Percentiles rank a stretch among this genome's conserved stretches.
Conservation (phyloP, 2,797 vertebrate species). For the Acropternis orthonyx region DNA sequence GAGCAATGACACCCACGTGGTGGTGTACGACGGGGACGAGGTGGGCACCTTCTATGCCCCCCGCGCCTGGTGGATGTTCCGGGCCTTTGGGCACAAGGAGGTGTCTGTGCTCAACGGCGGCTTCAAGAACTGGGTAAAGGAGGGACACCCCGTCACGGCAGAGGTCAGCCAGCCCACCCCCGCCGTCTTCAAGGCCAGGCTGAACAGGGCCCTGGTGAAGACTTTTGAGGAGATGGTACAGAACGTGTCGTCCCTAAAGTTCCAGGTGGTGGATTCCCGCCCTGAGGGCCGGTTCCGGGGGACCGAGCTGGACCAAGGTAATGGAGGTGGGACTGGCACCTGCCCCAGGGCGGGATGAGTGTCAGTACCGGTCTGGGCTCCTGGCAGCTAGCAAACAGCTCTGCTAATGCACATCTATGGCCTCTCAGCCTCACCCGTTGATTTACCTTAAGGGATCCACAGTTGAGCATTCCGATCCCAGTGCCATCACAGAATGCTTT, state of each 20-base stretch:
- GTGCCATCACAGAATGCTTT: neutral
- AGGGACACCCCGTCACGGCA: conserved; percentile 79
- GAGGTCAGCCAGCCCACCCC: conserved; percentile 72
- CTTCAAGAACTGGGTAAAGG: conserved; percentile 86
- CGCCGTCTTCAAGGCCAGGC: conserved; percentile 73
- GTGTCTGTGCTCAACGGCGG: conserved; percentile 93
- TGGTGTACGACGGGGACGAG: conserved; percentile 90
- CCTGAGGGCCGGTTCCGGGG: conserved; percentile 85
- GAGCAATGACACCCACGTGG: conserved; percentile 86
- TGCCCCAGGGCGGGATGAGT: neutral
- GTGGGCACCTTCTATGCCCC: conserved; percentile 88
- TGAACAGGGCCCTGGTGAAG: conserved; percentile 82
- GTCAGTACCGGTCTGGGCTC: neutral
- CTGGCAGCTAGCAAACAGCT: neutral
- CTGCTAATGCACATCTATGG: neutral
- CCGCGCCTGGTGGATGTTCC: conserved; percentile 97
- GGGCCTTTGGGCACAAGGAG: conserved; percentile 85
- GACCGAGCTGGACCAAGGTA: conserved; percentile 87
- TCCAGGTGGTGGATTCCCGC: conserved; percentile 90
- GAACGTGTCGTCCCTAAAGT: conserved; percentile 79
- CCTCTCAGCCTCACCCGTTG: neutral
- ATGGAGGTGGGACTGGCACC: conserved; percentile 73
- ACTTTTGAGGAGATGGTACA: conserved; percentile 87
- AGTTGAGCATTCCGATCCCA: neutral
- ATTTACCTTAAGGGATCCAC: neutral